Evolutionary conservation across 1,140 invertebrate genomes (phyloP).

Genomic region (Brachionus rotundiformis): DNA sequence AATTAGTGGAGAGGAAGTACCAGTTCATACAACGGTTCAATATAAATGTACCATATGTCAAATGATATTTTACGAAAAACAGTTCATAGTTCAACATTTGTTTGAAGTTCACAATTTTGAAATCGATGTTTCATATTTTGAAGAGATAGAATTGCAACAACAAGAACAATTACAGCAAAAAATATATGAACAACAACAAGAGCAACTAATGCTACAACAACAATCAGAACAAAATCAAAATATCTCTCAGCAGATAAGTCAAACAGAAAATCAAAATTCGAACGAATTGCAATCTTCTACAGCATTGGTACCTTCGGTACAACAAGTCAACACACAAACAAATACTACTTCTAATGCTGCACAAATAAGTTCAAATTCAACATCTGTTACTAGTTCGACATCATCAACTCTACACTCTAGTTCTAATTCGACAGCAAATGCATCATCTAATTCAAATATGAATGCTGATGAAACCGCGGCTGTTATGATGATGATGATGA

Average conservation of each 20-base stretch:
- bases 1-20: constrained; percentile 46
- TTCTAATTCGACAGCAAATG: not conserved
- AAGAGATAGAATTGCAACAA: constrained; percentile 48
- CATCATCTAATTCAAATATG: constrained; percentile 10
- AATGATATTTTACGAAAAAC: constrained; percentile 51
- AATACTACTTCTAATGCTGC: not conserved
- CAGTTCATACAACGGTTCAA: constrained; percentile 47
- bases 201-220: constrained; percentile 31
- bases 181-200: constrained; percentile 51
- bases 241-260: not conserved
- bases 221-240: constrained; percentile 8
- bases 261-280: not conserved
- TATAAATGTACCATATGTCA: constrained; percentile 51
- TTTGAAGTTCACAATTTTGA: constrained; percentile 46
- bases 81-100: constrained; percentile 47
- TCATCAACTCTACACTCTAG: not conserved
- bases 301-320: not conserved
- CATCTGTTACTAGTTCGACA: not conserved
- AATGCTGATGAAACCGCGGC: constrained; percentile 42
- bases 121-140: constrained; percentile 46
- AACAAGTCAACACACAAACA: not conserved
- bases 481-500: constrained; percentile 52
- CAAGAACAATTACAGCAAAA: constrained; percentile 52
- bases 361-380: not conserved
- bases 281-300: not conserved